A percentile compares a stretch with the other conserved stretches of the same genome.
These are phyloP conservation scores for Cyclargus thomasi DNA, from an alignment of 1,140 invertebrate genomes.

Conservation along the genomic window DNA sequence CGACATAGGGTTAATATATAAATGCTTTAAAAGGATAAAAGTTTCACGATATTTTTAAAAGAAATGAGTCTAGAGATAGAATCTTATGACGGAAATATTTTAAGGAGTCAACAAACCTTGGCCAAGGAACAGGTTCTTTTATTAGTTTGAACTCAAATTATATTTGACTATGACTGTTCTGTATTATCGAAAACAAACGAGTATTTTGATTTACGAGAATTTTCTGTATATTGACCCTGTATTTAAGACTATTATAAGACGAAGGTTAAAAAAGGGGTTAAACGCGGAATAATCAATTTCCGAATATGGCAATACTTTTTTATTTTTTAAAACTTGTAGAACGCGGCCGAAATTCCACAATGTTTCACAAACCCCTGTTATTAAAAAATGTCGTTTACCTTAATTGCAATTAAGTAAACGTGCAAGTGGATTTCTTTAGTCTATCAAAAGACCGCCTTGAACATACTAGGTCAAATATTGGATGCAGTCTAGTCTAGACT, in stretches of 20 bases:
- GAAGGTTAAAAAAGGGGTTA: no score
- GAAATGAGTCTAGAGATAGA: slow-evolving; percentile 36
- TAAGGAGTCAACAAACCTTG: slow-evolving; percentile 67
- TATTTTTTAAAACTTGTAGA: not conserved
- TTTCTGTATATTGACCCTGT: not conserved
- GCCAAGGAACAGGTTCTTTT: slow-evolving; percentile 57
- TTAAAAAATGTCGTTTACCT: slow-evolving; percentile 13
- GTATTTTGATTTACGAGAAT: slow-evolving; percentile 12
- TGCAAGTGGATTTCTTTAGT: slow-evolving; percentile 15
- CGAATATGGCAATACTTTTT: not conserved
- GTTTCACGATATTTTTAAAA: slow-evolving; percentile 28
- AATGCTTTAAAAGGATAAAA: not conserved
- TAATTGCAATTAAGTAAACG: slow-evolving; percentile 5
- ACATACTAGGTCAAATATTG: slow-evolving; percentile 50
- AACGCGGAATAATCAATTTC: not conserved
- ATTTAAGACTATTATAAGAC: no score
- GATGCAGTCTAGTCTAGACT: slow-evolving; percentile 45
- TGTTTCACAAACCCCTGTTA: slow-evolving; percentile 3
- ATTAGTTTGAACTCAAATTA: slow-evolving; percentile 62
- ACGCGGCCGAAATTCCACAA: not conserved
- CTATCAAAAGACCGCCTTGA: slow-evolving; percentile 36
- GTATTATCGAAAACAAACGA: slow-evolving; percentile 31
- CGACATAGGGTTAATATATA: not conserved
- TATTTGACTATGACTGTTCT: slow-evolving; percentile 42
- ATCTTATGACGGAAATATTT: slow-evolving; percentile 51